Evolutionary conservation across 2,113 vertebrate species (phyloP), one percentile per base, ranked within the genome.

Genomic region (Nothoprocta pentlandii): DNA sequence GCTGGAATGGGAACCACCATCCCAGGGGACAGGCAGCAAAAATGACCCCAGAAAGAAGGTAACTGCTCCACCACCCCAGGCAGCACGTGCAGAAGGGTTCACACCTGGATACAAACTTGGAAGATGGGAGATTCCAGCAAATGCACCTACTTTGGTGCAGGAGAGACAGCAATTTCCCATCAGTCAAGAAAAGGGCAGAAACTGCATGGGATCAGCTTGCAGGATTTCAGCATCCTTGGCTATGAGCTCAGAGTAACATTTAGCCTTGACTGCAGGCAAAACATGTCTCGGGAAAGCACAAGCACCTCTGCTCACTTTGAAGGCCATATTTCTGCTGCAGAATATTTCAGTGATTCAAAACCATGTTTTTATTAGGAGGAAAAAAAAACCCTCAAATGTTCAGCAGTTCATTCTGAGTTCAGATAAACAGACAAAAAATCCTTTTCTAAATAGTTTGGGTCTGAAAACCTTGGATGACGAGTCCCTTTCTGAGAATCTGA

Each of bases 381-480:
- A 34, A 77, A 90, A 91, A 39, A 77, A 90, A 88, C 87, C 87
- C 87, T 94, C 95, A 93, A 93, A 91, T 3, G 42, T 63, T 91
- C 59, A 80, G 73, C 77, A 80, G 88, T 90, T 95, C 95, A 94
- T 49, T 61, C 88, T 0, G 8, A 78, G 90, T 91, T 96, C 92
- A 94, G 69, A 94, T 92, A 95, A 95, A 95, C 90, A 94, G 64
- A 70, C 47, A 36, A 80, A 91, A 94, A 87, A 70, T 85, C 90
- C 68, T 80, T 71, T 83, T 84, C 82, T 86, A 87, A 90, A 91
- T 76, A 93, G 69, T 62, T 95, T 32, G 49, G 80, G 73, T 54
- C 82, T 88, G 66, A n/a, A 95, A 93, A 46, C 41, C 83, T 93
- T 1, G 0, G 69, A 53, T 81, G 83, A 15, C 16, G 10, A 16